Base-by-base conservation (phyloP, 2,888 invertebrate species). In the Drosophila neonasuta region DNA sequence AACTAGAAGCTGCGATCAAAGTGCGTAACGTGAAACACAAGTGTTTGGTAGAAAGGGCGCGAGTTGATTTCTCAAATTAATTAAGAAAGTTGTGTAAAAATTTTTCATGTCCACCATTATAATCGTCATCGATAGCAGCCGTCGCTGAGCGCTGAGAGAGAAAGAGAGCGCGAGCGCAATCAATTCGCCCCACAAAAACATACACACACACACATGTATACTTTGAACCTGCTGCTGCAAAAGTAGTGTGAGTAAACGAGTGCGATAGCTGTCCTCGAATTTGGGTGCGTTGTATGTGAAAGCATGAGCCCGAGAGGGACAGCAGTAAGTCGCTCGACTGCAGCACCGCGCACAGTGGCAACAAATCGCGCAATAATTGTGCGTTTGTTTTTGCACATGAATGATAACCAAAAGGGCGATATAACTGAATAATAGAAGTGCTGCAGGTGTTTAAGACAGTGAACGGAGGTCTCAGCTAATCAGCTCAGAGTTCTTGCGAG, bases 1-100 rank as follows among this genome's bases (percentile, higher is more conserved):
- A 36, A 55, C 7, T 61, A 56, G 24, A 51, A 57, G 55, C 57
- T 50, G 42, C n/a, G 50, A 55, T 17, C 50, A 69, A 72, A 74
- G 82, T 80, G 80, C 77, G 82, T 82, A 74, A 67, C 15, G 24
- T 36, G 41, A 29, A 54, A 44, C 11, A 41, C 15, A 49, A 65
- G 67, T 81, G 69, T 11, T 62, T 64, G 58, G 10, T 62, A 64
- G 58, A 36, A 34, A 58, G 54, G 66, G 66, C 41, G 57, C 45
- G 57, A 52, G 57, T 72, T 73, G 71, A 62, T 75, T 69, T 55
- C 59, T 57, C 36, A 11, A 11, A 71, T 82, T 73, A 83, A 84
- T 87, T 86, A 86, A 86, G 86, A 86, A 80, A 85, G 80, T 87
- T 87, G 87, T 87, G 83, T 87, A 85, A 79, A 79, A 86, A 80